Percentiles rank a stretch among this genome's conserved stretches.
These are phyloP conservation scores for Ranitomeya imitator DNA, from an alignment of 2,113 vertebrate species.

Conservation along the genomic window DNA sequence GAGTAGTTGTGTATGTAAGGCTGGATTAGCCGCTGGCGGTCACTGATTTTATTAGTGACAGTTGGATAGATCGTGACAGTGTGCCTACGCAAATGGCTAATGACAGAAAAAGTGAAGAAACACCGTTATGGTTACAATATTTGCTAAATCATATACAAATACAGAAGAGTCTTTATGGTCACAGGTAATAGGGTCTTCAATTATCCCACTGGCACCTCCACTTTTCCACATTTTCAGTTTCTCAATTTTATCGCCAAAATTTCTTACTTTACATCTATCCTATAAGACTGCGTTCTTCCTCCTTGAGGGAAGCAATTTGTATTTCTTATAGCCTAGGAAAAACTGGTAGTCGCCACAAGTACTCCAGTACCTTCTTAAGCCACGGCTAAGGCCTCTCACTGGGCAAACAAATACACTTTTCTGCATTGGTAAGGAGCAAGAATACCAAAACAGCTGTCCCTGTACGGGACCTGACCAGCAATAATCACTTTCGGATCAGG, in stretches of 20 bases:
- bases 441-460: no score
- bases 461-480: no score
- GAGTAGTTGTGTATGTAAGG: conserved; percentile 97
- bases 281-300: no score
- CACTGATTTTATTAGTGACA: conserved; percentile 92
- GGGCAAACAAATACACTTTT: no score
- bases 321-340: no score
- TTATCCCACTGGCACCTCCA: neutral
- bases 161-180: neutral
- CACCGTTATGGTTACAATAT: neutral
- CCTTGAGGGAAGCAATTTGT: no score
- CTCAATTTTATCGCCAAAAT: neutral
- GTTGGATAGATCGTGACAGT: conserved; percentile 91
- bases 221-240: neutral
- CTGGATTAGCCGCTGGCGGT: conserved; percentile 92
- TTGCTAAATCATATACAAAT: neutral
- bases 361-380: no score
- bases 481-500: neutral
- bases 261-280: neutral
- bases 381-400: no score
- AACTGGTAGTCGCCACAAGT: no score
- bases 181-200: neutral
- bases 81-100: conserved; percentile 92
- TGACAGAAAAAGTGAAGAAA: conserved; percentile 47
- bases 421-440: no score